phyloP scores from a whole-genome alignment of 53 echinoderm and acorn worm species.

The Hippasteria phrygiana region DNA sequence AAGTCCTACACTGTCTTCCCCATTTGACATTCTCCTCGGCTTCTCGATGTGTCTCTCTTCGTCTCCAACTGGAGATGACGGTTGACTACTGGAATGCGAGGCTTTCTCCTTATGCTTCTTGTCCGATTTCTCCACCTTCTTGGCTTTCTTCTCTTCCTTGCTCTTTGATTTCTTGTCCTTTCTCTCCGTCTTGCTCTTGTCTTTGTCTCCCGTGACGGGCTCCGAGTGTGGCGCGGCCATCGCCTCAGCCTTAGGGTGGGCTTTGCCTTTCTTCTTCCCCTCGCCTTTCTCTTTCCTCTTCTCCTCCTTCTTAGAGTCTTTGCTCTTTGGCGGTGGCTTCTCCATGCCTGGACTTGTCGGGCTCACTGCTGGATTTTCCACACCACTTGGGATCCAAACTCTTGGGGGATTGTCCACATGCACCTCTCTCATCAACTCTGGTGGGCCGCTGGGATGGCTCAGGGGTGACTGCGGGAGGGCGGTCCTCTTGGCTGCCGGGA shows the following conservation, averaged over 20 bases:
- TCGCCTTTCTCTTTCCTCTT: slow-evolving; percentile 74
- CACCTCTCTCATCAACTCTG: background rate
- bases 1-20: background rate
- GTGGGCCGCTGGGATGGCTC: background rate
- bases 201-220: slow-evolving; percentile 22
- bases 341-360: background rate
- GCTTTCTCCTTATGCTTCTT: slow-evolving; percentile 62
- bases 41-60: background rate
- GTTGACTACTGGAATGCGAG: slow-evolving; percentile 16
- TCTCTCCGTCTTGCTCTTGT: slow-evolving; percentile 45
- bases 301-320: slow-evolving; percentile 72
- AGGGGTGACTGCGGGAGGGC: background rate
- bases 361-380: background rate
- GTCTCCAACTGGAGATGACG: background rate
- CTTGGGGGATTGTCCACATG: slow-evolving; percentile 50
- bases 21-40: slow-evolving; percentile 12
- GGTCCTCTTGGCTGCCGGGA: background rate
- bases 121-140: slow-evolving; percentile 63
- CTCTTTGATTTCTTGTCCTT: slow-evolving; percentile 66
- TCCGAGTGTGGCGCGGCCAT: slow-evolving; percentile 12
- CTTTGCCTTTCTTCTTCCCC: slow-evolving; percentile 69
- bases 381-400: slow-evolving; percentile 17
- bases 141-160: slow-evolving; percentile 67
- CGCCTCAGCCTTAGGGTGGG: slow-evolving; percentile 28
- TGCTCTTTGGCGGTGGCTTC: slow-evolving; percentile 42